A percentile compares a stretch with the other conserved stretches of the same genome.
phyloP scores from a whole-genome alignment of 2,113 vertebrate genomes.

The Cyanoderma ruficeps region DNA sequence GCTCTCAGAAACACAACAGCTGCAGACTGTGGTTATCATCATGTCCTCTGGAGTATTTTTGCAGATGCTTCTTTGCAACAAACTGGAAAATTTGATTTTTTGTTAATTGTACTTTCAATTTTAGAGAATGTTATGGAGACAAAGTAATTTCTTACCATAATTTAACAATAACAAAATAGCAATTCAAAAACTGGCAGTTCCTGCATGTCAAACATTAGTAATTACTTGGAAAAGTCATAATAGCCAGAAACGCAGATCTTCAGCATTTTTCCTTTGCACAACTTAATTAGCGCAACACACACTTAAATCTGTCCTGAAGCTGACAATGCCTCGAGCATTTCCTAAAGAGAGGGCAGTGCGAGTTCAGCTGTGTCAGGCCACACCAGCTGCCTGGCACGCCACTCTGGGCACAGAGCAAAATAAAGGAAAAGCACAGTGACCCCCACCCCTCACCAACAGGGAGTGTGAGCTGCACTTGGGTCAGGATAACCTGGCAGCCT shows the following conservation, averaged over 20 bases:
- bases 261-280: constrained; percentile 11
- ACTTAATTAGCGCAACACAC: constrained; percentile 3
- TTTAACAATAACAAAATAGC: constrained; percentile 19
- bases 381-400: neutral
- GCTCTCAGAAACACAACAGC: neutral
- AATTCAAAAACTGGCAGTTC: neutral
- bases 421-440: neutral
- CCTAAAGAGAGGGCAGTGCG: neutral
- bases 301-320: constrained; percentile 28
- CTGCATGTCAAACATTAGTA: neutral
- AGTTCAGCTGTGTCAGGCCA: constrained; percentile 17
- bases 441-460: neutral
- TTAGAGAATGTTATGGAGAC: neutral
- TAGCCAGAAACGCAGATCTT: neutral
- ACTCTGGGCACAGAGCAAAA: neutral
- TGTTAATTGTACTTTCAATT: constrained; percentile 32
- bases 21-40: constrained; percentile 15
- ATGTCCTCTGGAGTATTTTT: constrained; percentile 7
- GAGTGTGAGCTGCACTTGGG: neutral
- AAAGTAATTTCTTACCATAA: constrained; percentile 14
- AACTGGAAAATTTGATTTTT: constrained; percentile 42
- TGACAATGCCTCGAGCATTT: constrained; percentile 27
- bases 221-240: neutral
- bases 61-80: constrained; percentile 35
- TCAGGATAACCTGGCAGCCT: neutral